Evolutionary conservation across 2,888 invertebrate genomes (phyloP).

Genomic region (Diaprepes abbreviatus): DNA sequence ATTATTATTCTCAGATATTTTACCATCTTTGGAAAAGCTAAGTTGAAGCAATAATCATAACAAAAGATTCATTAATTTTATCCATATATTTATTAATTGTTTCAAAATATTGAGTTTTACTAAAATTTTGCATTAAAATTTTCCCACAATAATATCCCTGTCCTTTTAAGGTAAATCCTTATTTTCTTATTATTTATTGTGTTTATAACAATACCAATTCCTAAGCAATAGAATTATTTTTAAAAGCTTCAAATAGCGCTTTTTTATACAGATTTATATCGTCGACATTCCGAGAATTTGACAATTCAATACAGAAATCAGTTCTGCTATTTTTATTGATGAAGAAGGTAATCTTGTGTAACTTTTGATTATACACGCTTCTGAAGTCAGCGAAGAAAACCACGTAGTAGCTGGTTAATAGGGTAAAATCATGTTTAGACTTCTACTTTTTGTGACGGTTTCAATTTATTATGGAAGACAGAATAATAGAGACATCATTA

Average conservation of each 20-base stretch:
- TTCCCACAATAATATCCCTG: too few relatives aligned
- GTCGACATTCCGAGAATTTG: slow-evolving; percentile 58
- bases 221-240: slow-evolving; percentile 11
- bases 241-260: neutral
- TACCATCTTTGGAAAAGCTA: too few relatives aligned
- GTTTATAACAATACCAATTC: too few relatives aligned
- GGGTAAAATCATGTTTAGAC: slow-evolving; percentile 22
- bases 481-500: slow-evolving; percentile 43
- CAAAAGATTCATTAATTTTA: too few relatives aligned
- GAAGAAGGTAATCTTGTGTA: slow-evolving; percentile 52
- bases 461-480: slow-evolving; percentile 32
- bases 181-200: too few relatives aligned
- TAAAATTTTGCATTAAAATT: too few relatives aligned
- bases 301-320: slow-evolving; percentile 59
- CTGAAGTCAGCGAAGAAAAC: slow-evolving; percentile 27
- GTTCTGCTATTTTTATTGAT: slow-evolving; percentile 57
- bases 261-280: slow-evolving; percentile 42
- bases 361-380: slow-evolving; percentile 57
- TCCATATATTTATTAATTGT: too few relatives aligned
- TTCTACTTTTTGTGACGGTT: slow-evolving; percentile 28
- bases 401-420: slow-evolving; percentile 20
- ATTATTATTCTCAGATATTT: too few relatives aligned
- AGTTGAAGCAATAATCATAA: too few relatives aligned
- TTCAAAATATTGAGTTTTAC: too few relatives aligned
- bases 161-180: too few relatives aligned